Base-by-base conservation (phyloP, 2,797 vertebrate genomes). In the Hoplostethus atlanticus region DNA sequence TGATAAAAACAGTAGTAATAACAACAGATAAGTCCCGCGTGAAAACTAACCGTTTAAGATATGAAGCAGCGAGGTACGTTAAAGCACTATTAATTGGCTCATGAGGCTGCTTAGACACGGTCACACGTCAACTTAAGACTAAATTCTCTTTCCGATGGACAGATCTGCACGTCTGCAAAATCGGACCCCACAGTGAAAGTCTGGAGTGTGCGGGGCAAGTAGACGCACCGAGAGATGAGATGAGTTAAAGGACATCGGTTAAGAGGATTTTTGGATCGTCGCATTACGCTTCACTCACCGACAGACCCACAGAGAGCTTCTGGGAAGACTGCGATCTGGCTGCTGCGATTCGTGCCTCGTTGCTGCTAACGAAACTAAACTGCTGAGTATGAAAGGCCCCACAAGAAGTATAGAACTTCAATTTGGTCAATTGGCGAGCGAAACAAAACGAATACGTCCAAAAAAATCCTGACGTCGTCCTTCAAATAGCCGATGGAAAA, bases 1-100 rank as follows among this genome's bases (percentile, higher is more conserved):
- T 51, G 58, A 82, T 55, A 40, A 51, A 21, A 79, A 44, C 13
- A 8, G 10, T 30, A n/a, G 15, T 25, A 25, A 34, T 59, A 16
- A 21, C 16, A 52, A 42, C 6, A 71, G 17, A 68, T 44, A 50
- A 28, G 15, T 55, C 65, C n/a, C 13, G n/a, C 67, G 17, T 25
- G 12, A 53, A 59, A 28, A 57, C 51, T 1, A 61, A 17, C 10
- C 44, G 47, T 65, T 51, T 12, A 10, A 36, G 50, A 54, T 63
- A 59, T 51, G 67, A 55, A 66, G 15, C 28, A 34, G 4, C 30
- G 25, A 53, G 3, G 63, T 40, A 5, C 4, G 63, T 21, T 59
- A 12, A 15, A 40, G 52, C 56, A 11, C 28, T 28, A 67, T 17
- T 63, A 2, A 51, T 52, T 56, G 34, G 57, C 11, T 68, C 28